Conservation (phyloP, 2,888 invertebrate genomes). For the Pyrochroa serraticornis region DNA sequence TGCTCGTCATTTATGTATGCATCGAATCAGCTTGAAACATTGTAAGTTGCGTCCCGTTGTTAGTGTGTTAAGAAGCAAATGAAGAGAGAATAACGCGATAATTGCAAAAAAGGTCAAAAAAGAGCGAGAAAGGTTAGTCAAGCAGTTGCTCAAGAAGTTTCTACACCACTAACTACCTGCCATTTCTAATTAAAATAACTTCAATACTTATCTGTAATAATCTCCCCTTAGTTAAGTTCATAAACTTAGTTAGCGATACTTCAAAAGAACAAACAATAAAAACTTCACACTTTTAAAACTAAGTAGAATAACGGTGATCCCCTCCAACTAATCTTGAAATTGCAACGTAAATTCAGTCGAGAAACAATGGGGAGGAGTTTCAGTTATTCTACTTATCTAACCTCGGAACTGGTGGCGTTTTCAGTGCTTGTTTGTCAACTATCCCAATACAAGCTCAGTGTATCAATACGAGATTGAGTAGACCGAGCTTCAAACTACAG, state of each 20-base stretch:
- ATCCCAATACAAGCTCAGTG: too few species aligned
- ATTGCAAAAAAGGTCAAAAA: constrained; percentile 4
- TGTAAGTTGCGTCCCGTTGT: constrained; percentile 1
- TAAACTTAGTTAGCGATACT: not conserved
- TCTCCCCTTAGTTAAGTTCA: not conserved
- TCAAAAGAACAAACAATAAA: constrained; percentile 7
- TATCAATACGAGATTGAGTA: too few species aligned
- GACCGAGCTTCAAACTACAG: not conserved
- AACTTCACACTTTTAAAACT: too few species aligned
- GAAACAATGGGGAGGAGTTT: too few species aligned
- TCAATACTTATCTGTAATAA: constrained; percentile 7
- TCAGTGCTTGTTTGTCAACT: too few species aligned
- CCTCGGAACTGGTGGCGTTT: too few species aligned
- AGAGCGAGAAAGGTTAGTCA: constrained; percentile 1
- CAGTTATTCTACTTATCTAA: not conserved
- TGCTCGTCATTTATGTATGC: constrained; percentile 21
- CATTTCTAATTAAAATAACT: not conserved
- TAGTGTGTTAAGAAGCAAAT: constrained; percentile 17
- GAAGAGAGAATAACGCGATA: constrained; percentile 24
- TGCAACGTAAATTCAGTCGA: too few species aligned
- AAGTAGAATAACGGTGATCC: too few species aligned
- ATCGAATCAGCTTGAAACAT: constrained; percentile 45
- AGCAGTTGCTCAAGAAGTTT: not conserved
- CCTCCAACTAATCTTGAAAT: too few species aligned
- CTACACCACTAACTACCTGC: too few species aligned